phyloP scores from a whole-genome alignment of 2,888 invertebrate species.

The Hedychridium roseum region DNA sequence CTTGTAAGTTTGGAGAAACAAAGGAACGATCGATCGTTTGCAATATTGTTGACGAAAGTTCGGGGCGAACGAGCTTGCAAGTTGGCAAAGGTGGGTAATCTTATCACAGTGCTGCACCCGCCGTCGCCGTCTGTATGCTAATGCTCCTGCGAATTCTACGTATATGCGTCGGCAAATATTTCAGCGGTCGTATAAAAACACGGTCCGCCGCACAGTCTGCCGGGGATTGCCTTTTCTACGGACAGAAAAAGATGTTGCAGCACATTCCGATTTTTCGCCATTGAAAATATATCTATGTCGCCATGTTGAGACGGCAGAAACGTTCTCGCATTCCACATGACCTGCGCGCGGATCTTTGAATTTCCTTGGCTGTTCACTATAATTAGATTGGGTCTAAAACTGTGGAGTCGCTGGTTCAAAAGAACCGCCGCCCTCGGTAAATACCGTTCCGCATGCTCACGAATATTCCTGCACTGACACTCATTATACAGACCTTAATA shows the following conservation, averaged over 20 bases:
- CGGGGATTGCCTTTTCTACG: conserved; percentile 2
- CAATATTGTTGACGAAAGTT: conserved; percentile 7
- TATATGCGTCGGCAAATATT: conserved; percentile 1
- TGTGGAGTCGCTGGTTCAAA: no score
- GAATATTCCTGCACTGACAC: no score
- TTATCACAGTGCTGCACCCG: conserved; percentile 13
- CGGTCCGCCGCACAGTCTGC: conserved; percentile 12
- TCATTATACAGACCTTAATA: no score
- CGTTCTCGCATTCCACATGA: conserved; percentile 31
- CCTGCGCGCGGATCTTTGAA: no score
- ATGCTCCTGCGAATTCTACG: conserved; percentile 3
- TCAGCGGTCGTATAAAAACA: not conserved
- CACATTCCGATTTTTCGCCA: conserved; percentile 1
- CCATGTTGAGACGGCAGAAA: no score
- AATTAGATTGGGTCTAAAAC: conserved; percentile 37
- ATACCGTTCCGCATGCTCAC: no score
- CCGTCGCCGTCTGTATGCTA: conserved; percentile 18
- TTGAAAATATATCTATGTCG: no score
- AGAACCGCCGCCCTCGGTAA: no score
- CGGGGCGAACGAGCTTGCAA: not conserved
- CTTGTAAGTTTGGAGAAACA: no score
- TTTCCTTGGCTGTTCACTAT: conserved; percentile 27
- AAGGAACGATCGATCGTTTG: no score
- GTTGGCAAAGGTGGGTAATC: conserved; percentile 10
- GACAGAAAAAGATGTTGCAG: not conserved